phyloP scores from a whole-genome alignment of 2,797 vertebrate species.

The Pseudochaenichthys georgianus region DNA sequence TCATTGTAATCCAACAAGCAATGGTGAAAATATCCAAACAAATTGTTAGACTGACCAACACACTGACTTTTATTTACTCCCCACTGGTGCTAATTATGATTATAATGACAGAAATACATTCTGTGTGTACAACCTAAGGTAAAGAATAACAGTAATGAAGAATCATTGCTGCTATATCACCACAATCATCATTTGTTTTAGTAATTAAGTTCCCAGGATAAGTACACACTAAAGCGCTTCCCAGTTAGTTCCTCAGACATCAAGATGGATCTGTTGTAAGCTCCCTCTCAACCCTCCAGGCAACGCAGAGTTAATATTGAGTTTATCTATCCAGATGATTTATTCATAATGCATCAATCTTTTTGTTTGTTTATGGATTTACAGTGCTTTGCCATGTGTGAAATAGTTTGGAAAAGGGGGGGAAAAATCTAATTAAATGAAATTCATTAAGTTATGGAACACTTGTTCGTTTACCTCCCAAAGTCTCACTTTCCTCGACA shows the following conservation, averaged over 20 bases:
- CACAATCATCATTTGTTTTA: slow-evolving; percentile 77
- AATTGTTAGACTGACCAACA: slow-evolving; percentile 24
- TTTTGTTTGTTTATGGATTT: slow-evolving; percentile 82
- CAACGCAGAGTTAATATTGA: slow-evolving; percentile 76
- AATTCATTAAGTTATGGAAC: slow-evolving; percentile 76
- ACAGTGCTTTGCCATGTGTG: slow-evolving; percentile 69
- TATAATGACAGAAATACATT: slow-evolving; percentile 39
- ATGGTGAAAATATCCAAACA: slow-evolving; percentile 11
- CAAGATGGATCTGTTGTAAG: slow-evolving; percentile 70
- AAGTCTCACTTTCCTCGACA: slow-evolving; percentile 58
- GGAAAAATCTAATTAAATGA: slow-evolving; percentile 55
- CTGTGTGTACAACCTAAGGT: slow-evolving; percentile 51
- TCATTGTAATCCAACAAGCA: background rate
- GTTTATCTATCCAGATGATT: slow-evolving; percentile 73
- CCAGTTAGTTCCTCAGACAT: slow-evolving; percentile 68
- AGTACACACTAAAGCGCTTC: slow-evolving; percentile 66
- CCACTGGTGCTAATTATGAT: slow-evolving; percentile 25
- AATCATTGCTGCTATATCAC: slow-evolving; percentile 68
- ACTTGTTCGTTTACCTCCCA: slow-evolving; percentile 63
- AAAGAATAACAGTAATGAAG: slow-evolving; percentile 71
- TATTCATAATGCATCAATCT: slow-evolving; percentile 81
- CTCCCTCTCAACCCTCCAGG: slow-evolving; percentile 70
- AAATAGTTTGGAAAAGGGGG: slow-evolving; percentile 64
- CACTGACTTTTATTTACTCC: slow-evolving; percentile 39
- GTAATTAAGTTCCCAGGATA: slow-evolving; percentile 79